Evolutionary conservation across 1,140 invertebrate genomes (phyloP).

Genomic region (Proctacanthus coquilletti): DNA sequence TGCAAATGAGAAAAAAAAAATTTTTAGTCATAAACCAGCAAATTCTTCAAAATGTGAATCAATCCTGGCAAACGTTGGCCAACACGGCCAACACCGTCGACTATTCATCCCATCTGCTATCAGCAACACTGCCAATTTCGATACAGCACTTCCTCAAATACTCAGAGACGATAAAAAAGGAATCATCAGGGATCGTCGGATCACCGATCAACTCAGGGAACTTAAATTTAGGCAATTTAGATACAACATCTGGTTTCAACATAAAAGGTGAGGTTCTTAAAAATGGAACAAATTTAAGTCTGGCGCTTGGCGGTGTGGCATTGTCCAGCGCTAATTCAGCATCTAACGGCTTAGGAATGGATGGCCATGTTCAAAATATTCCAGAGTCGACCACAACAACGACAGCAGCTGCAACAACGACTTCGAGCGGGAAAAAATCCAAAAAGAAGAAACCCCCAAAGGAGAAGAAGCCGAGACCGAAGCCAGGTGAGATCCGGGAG

Average conservation of each 20-base stretch:
- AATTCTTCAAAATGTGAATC: conserved; percentile 31
- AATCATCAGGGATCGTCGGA: conserved; percentile 17
- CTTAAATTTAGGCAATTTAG: conserved; percentile 14
- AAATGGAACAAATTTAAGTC: conserved; percentile 26
- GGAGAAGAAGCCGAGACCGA: conserved; percentile 48
- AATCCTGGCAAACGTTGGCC: conserved; percentile 30
- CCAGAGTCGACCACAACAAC: conserved; percentile 13
- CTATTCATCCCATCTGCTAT: conserved; percentile 30
- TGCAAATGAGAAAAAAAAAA: too few species aligned
- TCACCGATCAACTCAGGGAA: conserved; percentile 14
- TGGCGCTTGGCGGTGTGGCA: conserved; percentile 24
- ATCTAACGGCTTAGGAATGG: conserved; percentile 14
- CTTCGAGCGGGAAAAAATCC: conserved; percentile 51
- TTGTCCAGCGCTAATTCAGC: conserved; percentile 14
- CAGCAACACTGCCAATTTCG: conserved; percentile 31
- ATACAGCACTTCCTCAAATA: conserved; percentile 32
- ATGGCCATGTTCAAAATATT: conserved; percentile 19
- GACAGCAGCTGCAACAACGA: conserved; percentile 13
- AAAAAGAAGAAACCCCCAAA: conserved; percentile 63
- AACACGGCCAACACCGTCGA: conserved; percentile 30
- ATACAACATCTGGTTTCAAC: conserved; percentile 10
- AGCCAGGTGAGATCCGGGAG: conserved; percentile 65
- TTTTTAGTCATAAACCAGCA: conserved; percentile 28
- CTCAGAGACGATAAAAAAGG: conserved; percentile 31
- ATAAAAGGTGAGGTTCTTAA: conserved; percentile 23